Base-by-base conservation (phyloP, 2,888 invertebrate species). In the Allacma fusca region DNA sequence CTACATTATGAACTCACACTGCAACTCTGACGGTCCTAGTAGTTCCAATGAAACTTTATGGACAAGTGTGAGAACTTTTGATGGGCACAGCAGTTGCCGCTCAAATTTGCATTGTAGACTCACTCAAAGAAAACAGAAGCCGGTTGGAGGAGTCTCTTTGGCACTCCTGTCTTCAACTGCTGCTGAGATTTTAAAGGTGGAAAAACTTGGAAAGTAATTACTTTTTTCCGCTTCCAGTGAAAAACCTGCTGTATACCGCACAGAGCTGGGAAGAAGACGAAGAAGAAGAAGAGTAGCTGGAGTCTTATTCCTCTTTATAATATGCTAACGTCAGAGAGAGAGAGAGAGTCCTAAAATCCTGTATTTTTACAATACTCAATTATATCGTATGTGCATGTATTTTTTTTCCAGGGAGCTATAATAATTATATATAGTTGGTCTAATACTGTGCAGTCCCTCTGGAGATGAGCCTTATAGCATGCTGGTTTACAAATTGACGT, bases 71-170 rank as follows among this genome's bases (percentile, higher is more conserved):
- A 50, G 50, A 62, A n/a, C 23, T 62, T 62, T 12, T 26, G 24
- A 62, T n/a, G 21, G 13, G 65, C 65, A 26, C 65, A 26, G 62
- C 26, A 62, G 23, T 23, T 62, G 26, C 28, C 24, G 65, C 5
- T 0, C 7, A 50, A 50, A 50, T 68, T 68, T 68, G 40, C 40
- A 34, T 68, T 21, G 29, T 68, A 34, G 29, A 21, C 34, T 34
- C 40, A 34, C 21, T 68, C 34, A n/a, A 40, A 40, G 71, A 71
- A 50, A 71, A 50, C 71, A 71, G 71, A 57, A 71, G 71, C 71
- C 57, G 71, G 71, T 71, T 71, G 1, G 19, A 24, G 26, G 26
- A 50, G 71, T 71, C 28, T 19, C 19, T 12, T 57, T 71, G 29
- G 71, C 57, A 71, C 71, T 71, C 24, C 26, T 23, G 13, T 19